phyloP scores from a whole-genome alignment of 2,888 invertebrate genomes.

The Nudaria mundana region DNA sequence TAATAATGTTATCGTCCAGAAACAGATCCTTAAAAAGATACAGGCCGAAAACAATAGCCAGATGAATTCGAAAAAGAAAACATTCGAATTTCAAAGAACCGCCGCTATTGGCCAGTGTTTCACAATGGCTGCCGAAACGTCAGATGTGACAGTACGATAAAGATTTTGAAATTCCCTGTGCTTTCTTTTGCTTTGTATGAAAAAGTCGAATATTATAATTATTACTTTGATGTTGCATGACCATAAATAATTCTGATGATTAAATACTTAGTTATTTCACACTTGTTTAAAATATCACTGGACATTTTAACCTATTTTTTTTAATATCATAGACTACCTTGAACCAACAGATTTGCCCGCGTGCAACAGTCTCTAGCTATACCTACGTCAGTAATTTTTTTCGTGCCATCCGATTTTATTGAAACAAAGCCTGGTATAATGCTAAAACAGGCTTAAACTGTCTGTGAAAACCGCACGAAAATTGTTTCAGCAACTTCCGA shows the following conservation, averaged over 20 bases:
- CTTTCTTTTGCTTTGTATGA: constrained; percentile 31
- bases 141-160: constrained; percentile 70
- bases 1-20: constrained; percentile 16
- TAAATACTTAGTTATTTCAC: constrained; percentile 10
- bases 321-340: too few relatives aligned
- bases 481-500: too few relatives aligned
- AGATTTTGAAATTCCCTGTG: constrained; percentile 30
- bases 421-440: too few relatives aligned
- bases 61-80: constrained; percentile 54
- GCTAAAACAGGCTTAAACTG: too few relatives aligned
- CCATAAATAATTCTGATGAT: too few relatives aligned
- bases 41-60: constrained; percentile 51
- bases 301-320: background rate
- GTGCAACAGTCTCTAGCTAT: too few relatives aligned
- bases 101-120: constrained; percentile 55
- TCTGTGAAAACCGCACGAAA: too few relatives aligned
- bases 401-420: too few relatives aligned
- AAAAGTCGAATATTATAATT: constrained; percentile 35
- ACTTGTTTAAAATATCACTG: constrained; percentile 4
- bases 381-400: too few relatives aligned
- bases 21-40: constrained; percentile 31
- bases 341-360: too few relatives aligned
- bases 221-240: constrained; percentile 14
- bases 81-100: constrained; percentile 58
- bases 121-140: constrained; percentile 66